A percentile compares a stretch with the other conserved stretches of the same genome.
These are phyloP conservation scores for Sciurus niger DNA, from an alignment of 2,113 vertebrate species.

Conservation along the genomic window DNA sequence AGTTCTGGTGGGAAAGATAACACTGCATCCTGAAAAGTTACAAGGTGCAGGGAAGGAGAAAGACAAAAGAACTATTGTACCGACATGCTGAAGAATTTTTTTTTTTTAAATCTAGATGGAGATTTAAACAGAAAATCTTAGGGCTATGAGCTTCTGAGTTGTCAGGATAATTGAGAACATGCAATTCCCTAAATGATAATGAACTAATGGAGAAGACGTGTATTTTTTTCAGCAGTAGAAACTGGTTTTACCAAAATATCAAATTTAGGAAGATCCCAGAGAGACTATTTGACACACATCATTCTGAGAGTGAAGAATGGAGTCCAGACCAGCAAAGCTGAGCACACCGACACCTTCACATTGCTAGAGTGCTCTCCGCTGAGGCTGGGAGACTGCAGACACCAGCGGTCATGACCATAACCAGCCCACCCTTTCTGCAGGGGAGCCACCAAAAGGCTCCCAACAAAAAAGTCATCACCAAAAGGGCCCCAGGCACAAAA, in stretches of 20 bases:
- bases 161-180: constrained; percentile 85
- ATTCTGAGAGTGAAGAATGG: constrained; percentile 38
- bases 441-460: neutral
- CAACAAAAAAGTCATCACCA: neutral
- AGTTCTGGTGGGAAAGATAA: constrained; percentile 13
- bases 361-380: accelerated
- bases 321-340: constrained; percentile 20
- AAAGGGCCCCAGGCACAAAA: neutral
- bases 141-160: constrained; percentile 75
- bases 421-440: neutral
- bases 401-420: neutral
- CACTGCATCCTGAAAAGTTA: constrained; percentile 29
- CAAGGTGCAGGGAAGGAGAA: constrained; percentile 1
- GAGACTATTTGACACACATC: constrained; percentile 71
- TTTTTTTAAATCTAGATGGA: neutral
- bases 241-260: constrained; percentile 82
- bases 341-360: accelerated
- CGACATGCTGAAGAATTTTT: constrained; percentile 34
- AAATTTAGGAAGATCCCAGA: constrained; percentile 76
- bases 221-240: constrained; percentile 79
- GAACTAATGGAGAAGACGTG: constrained; percentile 81
- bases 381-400: accelerated
- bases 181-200: constrained; percentile 84
- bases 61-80: constrained; percentile 62
- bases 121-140: constrained; percentile 64